Base-by-base conservation (phyloP, 2,888 invertebrate genomes). In the Dryadula phaetusa region DNA sequence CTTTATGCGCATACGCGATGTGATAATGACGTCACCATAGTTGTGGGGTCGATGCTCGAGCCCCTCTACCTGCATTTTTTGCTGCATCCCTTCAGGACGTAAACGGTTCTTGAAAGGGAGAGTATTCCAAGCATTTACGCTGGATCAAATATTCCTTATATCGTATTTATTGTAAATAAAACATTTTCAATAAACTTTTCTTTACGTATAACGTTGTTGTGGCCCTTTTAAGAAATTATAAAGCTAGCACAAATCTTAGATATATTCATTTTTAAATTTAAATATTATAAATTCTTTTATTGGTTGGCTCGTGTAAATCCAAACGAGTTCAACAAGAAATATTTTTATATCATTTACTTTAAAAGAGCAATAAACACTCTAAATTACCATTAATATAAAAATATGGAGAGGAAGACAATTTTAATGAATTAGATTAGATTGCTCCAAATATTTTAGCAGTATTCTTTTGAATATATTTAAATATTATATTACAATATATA, bases 11-110 rank as follows among this genome's bases (percentile, higher is more conserved):
- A 72, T 76, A 73, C 70, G 72, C 73, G 78, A 75, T 77, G 76
- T 64, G 76, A 67, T 73, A 71, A 73, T 92, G 91, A 91, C 91
- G 90, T 91, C 91, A 90, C 75, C 82, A 71, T 80, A 83, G 79
- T 80, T 80, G 75, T 75, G 90, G 87, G 92, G 92, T 92, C 91
- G 91, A 78, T 87, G 91, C 80, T 85, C 91, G 85, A 82, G 84
- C 79, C 87, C 84, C 83, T 90, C 67, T 77, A 92, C 92, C 92
- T 92, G 92, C 84, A 85, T 89, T 92, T 92, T 92, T 91, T 90
- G 84, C 85, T 82, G 83, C 90, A 88, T 85, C 87, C 89, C 88
- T 74, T 80, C 77, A 80, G 87, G 85, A 88, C 85, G 86, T 81
- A 83, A 86, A 78, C 82, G 81, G 81, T 86, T 79, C 74, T 72